Conservation (phyloP, 2,797 vertebrate genomes). For the Orientallactaga sibirica region DNA sequence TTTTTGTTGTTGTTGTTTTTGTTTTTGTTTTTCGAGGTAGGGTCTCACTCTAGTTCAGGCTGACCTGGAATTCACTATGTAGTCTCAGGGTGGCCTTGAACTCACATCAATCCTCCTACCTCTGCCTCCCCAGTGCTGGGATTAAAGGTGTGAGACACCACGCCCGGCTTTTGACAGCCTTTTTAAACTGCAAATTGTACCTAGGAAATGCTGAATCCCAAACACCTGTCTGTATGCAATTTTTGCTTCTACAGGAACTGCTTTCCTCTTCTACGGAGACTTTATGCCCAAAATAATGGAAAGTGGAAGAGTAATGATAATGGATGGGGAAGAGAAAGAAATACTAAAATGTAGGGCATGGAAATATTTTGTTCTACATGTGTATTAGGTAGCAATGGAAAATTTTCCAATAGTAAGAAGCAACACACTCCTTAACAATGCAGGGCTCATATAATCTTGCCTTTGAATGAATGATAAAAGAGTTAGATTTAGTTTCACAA, state of each 20-base stretch:
- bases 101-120: too few species aligned
- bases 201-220: constrained; percentile 21
- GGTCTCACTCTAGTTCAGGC: too few species aligned
- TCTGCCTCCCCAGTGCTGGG: too few species aligned
- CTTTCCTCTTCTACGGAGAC: constrained; percentile 44
- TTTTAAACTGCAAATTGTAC: constrained; percentile 60
- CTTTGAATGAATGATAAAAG: constrained; percentile 52
- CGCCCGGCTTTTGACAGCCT: too few species aligned
- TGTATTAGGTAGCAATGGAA: constrained; percentile 31
- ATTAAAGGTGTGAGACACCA: too few species aligned
- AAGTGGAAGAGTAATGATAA: neutral
- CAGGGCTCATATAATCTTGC: constrained; percentile 1
- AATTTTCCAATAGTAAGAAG: constrained; percentile 36
- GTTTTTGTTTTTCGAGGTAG: too few species aligned
- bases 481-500: constrained; percentile 57
- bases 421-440: neutral
- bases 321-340: constrained; percentile 7
- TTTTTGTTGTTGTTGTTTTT: too few species aligned
- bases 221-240: neutral
- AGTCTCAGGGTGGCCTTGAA: too few species aligned
- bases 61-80: too few species aligned
- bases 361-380: constrained; percentile 17
- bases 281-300: neutral
- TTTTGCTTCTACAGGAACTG: constrained; percentile 8
- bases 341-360: neutral